Conservation (phyloP, 2,113 vertebrate species). For the Siniperca chuatsi region DNA sequence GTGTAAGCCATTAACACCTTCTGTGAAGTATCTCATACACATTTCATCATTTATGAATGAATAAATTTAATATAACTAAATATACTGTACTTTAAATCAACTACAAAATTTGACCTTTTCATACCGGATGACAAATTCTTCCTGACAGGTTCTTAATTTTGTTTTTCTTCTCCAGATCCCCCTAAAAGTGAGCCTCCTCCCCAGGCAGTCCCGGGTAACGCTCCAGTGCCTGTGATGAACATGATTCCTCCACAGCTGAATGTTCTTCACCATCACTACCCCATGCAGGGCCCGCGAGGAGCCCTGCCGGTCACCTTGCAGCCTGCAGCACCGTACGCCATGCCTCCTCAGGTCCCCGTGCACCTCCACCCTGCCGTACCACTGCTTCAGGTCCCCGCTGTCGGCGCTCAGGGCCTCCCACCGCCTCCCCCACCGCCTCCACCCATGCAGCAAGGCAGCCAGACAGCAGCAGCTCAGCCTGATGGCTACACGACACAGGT, state of each 20-base stretch:
- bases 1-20: background rate
- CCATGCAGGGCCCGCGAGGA: slow-evolving; percentile 85
- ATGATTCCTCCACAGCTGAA: slow-evolving; percentile 87
- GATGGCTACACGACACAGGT: slow-evolving; percentile 92
- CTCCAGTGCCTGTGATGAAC: slow-evolving; percentile 87
- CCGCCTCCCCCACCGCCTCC: slow-evolving; percentile 96
- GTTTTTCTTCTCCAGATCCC: slow-evolving; percentile 83
- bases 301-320: slow-evolving; percentile 87
- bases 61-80: background rate
- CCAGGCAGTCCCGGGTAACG: slow-evolving; percentile 86
- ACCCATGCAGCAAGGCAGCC: slow-evolving; percentile 91
- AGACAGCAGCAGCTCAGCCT: slow-evolving; percentile 84
- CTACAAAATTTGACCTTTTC: background rate
- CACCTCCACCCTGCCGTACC: slow-evolving; percentile 91
- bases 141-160: background rate
- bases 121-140: background rate
- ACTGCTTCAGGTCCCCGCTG: slow-evolving; percentile 90
- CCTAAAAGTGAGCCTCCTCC: slow-evolving; percentile 86
- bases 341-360: slow-evolving; percentile 90
- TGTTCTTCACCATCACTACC: slow-evolving; percentile 83
- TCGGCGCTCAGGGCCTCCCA: slow-evolving; percentile 91
- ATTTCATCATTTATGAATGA: background rate
- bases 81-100: background rate
- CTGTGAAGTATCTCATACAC: background rate
- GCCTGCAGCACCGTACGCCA: slow-evolving; percentile 84